Base-by-base conservation (phyloP, 1,140 invertebrate species). In the Papilio dardanus region DNA sequence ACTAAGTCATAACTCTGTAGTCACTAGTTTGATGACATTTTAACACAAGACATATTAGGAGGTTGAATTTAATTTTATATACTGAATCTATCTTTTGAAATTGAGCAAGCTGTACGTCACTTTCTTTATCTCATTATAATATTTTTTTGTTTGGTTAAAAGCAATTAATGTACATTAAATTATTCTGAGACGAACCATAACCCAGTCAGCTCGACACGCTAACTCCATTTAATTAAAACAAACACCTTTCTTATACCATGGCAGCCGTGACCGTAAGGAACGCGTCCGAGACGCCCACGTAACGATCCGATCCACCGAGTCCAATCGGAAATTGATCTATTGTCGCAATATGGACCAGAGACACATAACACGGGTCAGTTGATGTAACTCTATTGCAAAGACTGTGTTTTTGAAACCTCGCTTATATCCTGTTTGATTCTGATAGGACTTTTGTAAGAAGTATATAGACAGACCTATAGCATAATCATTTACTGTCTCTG, bases 281-380 rank as follows among this genome's bases (percentile, higher is more conserved):
- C 79, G 76, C 74, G 74, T 40, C 71, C 74, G 74, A 62, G 71
- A 77, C 74, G 74, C 80, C 80, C 74, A 79, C 80, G 46, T 74
- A 65, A 75, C 14, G 37, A 76, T 71, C 40, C 42, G 75, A 75
- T 37, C 68, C 35, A 69, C 71, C 78, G 78, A 68, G 31, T 66
- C 76, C 28, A 81, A 81, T 79, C 76, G 71, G 65, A 79, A 77
- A 81, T 81, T 77, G 71, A 75, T 78, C 69, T 76, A n/a, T 76
- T 80, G 75, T 77, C 80, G 76, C 76, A 77, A 79, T 14, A 58
- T 28, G 54, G 10, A 58, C 10, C 21, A 35, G 5, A 58, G 28
- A 71, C 46, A 12, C 31, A 71, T 19, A 28, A 21, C 28, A 71
- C 30, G 19, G 50, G 42, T 40, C 74, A 71, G 35, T 2, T 58